Percentiles rank a stretch among this genome's conserved stretches.
These are phyloP conservation scores for Sphaerophoria rueppellii DNA, from an alignment of 2,888 invertebrate genomes.

Conservation along the genomic window DNA sequence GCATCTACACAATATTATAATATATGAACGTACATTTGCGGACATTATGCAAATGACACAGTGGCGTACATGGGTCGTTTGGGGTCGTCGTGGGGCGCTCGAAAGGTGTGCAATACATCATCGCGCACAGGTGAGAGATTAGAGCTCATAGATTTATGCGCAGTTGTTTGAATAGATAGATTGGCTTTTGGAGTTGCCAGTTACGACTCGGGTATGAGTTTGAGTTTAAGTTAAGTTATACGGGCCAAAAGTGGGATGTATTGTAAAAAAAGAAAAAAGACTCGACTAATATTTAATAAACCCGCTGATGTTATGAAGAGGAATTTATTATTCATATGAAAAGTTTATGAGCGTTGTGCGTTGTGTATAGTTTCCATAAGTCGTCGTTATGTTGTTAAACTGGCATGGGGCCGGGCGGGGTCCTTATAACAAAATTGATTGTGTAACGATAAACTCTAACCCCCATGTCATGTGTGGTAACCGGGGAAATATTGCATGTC, in stretches of 20 bases:
- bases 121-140: constrained; percentile 58
- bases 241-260: constrained; percentile 51
- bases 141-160: constrained; percentile 68
- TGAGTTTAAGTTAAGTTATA: constrained; percentile 10
- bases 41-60: constrained; percentile 73
- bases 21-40: constrained; percentile 63
- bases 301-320: constrained; percentile 59
- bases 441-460: constrained; percentile 72
- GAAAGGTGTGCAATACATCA: constrained; percentile 72
- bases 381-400: not conserved
- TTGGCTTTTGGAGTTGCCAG: not conserved
- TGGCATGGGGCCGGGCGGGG: not conserved
- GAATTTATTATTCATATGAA: constrained; percentile 67
- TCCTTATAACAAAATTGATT: constrained; percentile 60
- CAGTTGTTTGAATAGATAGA: not conserved
- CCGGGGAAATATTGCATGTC: constrained; percentile 52
- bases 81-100: constrained; percentile 60
- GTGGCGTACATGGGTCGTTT: constrained; percentile 66
- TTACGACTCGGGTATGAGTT: too few relatives aligned
- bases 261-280: constrained; percentile 39
- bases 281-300: constrained; percentile 70
- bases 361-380: not conserved
- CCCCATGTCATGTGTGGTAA: constrained; percentile 13
- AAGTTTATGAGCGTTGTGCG: constrained; percentile 18
- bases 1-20: constrained; percentile 38